Base-by-base conservation (phyloP, 2,113 vertebrate species). In the Mustela lutreola region DNA sequence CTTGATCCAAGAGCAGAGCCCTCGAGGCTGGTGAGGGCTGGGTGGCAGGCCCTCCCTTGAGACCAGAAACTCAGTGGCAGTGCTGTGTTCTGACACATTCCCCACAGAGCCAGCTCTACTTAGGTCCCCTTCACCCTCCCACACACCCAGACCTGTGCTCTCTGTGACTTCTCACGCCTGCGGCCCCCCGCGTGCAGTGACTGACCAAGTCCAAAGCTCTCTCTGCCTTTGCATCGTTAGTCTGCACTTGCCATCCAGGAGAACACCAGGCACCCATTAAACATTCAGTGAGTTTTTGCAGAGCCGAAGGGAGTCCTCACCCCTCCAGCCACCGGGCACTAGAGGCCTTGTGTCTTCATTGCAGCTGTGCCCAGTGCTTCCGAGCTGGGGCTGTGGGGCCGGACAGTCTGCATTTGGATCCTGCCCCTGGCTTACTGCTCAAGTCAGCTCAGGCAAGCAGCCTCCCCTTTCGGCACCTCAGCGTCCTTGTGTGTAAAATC, bases 1-100 rank as follows among this genome's bases (percentile, higher is more conserved):
- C 48, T 12, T 8, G 22, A 2, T 0, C 2, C 16, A 0, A 8
- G 67, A 36, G n/a, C 1, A 11, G 62, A 7, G n/a, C 18, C 60
- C 18, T 14, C 16, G 0, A 0, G 18, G 18, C 21, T 16, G 70
- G 11, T 3, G 0, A 22, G 39, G 12, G 33, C 0, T 31, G 5
- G 75, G 42, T 6, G 22, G 21, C 3, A 9, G 53, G 7, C 39
- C 63, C 62, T 16, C 1, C 12, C 39, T 1, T 15, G 42, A 53
- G 28, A 22, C 1, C 0, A 0, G 79, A 14, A 21, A 33, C 2
- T 4, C 39, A 28, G 3, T 53, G 4, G 19, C 56, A 7, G 53
- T 1, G 0, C 88, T 10, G 0, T 16, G 24, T 28, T 45, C 14
- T 31, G 45, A 1, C 33, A 1, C 0, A 0, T 18, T 7, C 39